Conservation (phyloP, 2,113 vertebrate species). For the Menidia beryllina region DNA sequence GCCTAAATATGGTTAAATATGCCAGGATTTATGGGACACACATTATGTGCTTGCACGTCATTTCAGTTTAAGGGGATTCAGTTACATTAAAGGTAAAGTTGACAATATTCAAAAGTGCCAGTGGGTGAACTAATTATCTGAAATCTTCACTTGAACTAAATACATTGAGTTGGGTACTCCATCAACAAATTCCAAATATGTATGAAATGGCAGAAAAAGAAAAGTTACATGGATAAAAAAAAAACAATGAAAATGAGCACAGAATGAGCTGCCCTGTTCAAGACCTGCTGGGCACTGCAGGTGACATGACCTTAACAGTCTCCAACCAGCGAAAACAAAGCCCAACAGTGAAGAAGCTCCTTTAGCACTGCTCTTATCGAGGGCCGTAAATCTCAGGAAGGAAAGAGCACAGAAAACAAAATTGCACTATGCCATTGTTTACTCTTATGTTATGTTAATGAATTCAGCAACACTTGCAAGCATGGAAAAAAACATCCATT, state of each 20-base stretch:
- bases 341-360: background rate
- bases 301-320: conserved; percentile 12
- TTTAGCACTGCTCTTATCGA: background rate
- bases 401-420: conserved; percentile 1
- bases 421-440: background rate
- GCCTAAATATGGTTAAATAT: conserved; percentile 2
- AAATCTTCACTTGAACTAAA: conserved; percentile 10
- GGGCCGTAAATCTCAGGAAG: background rate
- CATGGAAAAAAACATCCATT: no score
- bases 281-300: conserved; percentile 11
- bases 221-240: background rate
- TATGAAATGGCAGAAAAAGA: background rate
- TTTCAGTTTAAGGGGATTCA: conserved; percentile 9
- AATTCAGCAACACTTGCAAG: background rate
- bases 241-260: background rate
- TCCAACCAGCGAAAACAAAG: background rate
- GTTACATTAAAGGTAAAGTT: conserved; percentile 3
- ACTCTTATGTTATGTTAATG: no score
- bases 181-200: conserved; percentile 1
- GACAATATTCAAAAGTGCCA: background rate
- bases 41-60: background rate
- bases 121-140: conserved; percentile 1
- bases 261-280: conserved; percentile 8
- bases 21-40: background rate
- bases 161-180: conserved; percentile 1